Base-by-base conservation (phyloP, 2,888 invertebrate genomes). In the Nudaria mundana region DNA sequence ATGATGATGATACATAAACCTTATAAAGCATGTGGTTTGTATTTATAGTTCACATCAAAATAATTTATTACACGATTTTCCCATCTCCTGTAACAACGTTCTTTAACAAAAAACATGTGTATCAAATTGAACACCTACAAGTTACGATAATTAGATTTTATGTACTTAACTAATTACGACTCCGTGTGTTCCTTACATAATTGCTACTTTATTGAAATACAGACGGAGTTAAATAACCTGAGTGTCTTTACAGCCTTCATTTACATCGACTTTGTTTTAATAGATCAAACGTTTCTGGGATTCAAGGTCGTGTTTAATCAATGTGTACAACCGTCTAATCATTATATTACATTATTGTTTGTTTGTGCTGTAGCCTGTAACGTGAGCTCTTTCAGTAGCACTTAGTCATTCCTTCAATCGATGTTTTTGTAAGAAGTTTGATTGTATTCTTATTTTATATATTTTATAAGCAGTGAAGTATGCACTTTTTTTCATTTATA, bases 61-160 rank as follows among this genome's bases (percentile, higher is more conserved):
- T n/a, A 12, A 20, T 10, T 20, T 18, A 14, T 10, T 6, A 20
- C 24, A 8, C 12, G 3, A 15, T 10, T 8, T 12, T 22, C 18
- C 7, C 14, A 26, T 25, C n/a, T 26, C 3, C 23, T 26, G 15
- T 28, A 18, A 44, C 37, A 14, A 46, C 48, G 28, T 46, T 48
- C 5, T 8, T 20, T 5, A 36, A 48, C 41, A 44, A 36, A 47
- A 44, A 43, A 46, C 42, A 47, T 22, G 35, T 23, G 35, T 34
- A 38, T 40, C 37, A 42, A 46, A 53, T n/a, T 28, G 59, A 59
- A 56, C 36, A 44, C 59, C 43, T 70, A 66, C 62, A 71, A 71
- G 66, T 66, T 62, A 51, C 55, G 55, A 48, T 70, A 70, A 71
- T 70, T 67, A 67, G 67, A 57, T 71, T 69, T 48, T 34, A 42